A percentile compares a stretch with the other conserved stretches of the same genome.
Evolutionary conservation across 1,140 invertebrate genomes (phyloP).

Genomic region (Hypsibius dujardini): DNA sequence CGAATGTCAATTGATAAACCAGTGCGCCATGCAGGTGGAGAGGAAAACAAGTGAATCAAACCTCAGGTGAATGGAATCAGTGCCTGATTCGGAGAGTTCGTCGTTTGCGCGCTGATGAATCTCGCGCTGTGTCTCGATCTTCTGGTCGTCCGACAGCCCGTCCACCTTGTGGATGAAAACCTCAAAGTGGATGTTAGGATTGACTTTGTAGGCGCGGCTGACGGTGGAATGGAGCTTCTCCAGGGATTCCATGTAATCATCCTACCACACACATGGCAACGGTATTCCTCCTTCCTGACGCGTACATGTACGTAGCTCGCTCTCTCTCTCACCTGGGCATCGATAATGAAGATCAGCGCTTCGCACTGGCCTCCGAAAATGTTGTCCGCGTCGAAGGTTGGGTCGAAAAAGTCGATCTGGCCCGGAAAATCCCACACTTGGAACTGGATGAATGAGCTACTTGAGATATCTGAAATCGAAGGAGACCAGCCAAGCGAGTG

Average conservation of each 20-base stretch:
- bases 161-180: constrained; percentile 97
- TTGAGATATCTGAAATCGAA: constrained; percentile 43
- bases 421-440: constrained; percentile 99
- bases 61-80: constrained; percentile 37
- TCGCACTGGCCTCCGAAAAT: constrained; percentile 42
- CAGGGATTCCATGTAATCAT: constrained; percentile 89
- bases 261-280: constrained; percentile 38
- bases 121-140: constrained; percentile 93
- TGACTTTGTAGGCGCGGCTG: constrained; percentile 83
- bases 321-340: constrained; percentile 59
- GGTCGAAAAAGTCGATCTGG: constrained; percentile 92
- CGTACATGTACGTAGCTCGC: no score
- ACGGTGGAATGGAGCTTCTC: constrained; percentile 78
- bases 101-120: constrained; percentile 92
- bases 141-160: constrained; percentile 91
- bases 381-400: constrained; percentile 79
- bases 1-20: background rate
- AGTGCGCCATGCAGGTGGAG: no score
- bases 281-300: no score
- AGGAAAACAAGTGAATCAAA: constrained; percentile 20
- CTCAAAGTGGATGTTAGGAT: constrained; percentile 92
- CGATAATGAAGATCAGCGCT: constrained; percentile 94
- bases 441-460: constrained; percentile 96
- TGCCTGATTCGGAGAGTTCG: constrained; percentile 69
- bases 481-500: background rate